phyloP scores from a whole-genome alignment of 1,140 invertebrate species.

The Drosophila leontia region DNA sequence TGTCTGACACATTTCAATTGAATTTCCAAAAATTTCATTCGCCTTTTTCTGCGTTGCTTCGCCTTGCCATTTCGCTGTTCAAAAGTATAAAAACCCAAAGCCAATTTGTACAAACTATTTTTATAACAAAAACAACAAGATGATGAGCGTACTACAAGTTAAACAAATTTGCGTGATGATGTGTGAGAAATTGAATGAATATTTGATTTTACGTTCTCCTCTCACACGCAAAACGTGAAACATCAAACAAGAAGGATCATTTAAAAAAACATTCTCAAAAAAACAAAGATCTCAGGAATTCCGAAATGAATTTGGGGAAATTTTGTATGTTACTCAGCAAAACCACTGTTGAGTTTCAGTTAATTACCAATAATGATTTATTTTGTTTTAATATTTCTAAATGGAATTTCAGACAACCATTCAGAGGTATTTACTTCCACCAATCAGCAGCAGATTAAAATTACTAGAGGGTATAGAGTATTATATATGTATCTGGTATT shows the following conservation, averaged over 20 bases:
- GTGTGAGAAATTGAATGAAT: slow-evolving; percentile 71
- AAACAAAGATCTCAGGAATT: slow-evolving; percentile 9
- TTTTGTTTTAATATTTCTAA: slow-evolving; percentile 49
- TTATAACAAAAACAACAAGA: slow-evolving; percentile 57
- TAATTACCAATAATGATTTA: slow-evolving; percentile 12
- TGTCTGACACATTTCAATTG: slow-evolving; percentile 76
- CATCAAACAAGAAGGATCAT: slow-evolving; percentile 31
- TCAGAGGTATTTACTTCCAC: background rate
- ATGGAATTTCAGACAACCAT: background rate
- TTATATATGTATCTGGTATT: no score
- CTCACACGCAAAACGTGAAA: slow-evolving; percentile 37
- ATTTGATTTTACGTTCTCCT: slow-evolving; percentile 40
- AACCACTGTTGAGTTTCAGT: background rate
- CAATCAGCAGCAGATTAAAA: background rate
- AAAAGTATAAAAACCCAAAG: slow-evolving; percentile 59
- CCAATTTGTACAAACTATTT: slow-evolving; percentile 77
- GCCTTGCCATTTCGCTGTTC: slow-evolving; percentile 30
- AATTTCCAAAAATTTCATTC: slow-evolving; percentile 54
- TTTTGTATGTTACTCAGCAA: background rate
- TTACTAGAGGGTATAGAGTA: background rate
- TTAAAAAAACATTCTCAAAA: background rate
- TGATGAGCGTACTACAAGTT: slow-evolving; percentile 49
- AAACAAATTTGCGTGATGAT: slow-evolving; percentile 71
- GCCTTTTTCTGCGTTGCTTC: slow-evolving; percentile 17
- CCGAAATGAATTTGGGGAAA: slow-evolving; percentile 2